Base-by-base conservation (phyloP, 2,797 vertebrate species). In the Pristis pectinata region DNA sequence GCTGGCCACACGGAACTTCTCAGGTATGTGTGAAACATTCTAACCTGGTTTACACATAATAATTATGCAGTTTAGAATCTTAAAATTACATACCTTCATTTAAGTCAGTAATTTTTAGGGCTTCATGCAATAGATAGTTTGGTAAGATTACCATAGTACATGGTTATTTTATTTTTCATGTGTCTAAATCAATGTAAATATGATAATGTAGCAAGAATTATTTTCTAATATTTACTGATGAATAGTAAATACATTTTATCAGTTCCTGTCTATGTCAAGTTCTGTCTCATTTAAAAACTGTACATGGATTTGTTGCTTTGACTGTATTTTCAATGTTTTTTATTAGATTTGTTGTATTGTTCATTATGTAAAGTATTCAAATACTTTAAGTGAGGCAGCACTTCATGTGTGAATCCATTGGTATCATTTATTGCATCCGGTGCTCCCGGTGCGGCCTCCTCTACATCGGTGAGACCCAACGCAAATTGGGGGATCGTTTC, bases 1-100 rank as follows among this genome's bases (percentile, higher is more conserved):
- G 99, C 97, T 99, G 95, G 99, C 98, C 95, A 99, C 99, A 85
- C 98, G 99, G 95, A 99, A 99, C 97, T 99, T 99, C 96, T 99
- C 99, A 98, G 99, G 99, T 99, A 98, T 95, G 97, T 97, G 95
- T 76, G n/a, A 44, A 76, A 76, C 44, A 76, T 91, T 8, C 61
- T 67, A 27, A 74, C 74, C 70, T 44, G n/a, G 70, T 53, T 70
- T 94, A 53, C 49, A 76, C 34, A 53, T 34, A 34, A 74, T 4
- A 76, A 53, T 61, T 94, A 67, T 49, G 11, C 70, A 94, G 44
- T 24, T 17, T 34, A 94, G 37, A 72, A 64, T 37, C 24, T 44
- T 80, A 8, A 80, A 80, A 80, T 80, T 37, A n/a, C 19, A 19
- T 6, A 13, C 87, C 13, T 13, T 13, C 30, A 17, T n/a, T 34